phyloP scores from a whole-genome alignment of 2,113 vertebrate genomes.

The Circaetus cinerascens region DNA sequence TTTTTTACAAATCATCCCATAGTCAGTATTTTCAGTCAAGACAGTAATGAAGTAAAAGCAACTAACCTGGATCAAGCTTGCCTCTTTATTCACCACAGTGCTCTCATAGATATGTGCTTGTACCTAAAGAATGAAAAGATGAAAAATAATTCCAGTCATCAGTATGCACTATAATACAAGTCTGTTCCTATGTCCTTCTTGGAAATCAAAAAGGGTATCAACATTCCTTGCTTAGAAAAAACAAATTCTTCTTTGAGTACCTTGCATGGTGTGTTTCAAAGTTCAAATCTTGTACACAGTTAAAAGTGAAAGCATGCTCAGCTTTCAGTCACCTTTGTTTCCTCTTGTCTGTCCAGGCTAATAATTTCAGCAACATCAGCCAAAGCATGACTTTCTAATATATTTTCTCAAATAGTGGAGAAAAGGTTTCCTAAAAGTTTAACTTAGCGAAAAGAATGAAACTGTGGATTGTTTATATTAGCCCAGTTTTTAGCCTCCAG shows the following conservation, averaged over 20 bases:
- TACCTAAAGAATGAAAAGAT: slow-evolving; percentile 68
- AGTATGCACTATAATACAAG: not conserved
- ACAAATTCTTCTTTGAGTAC: not conserved
- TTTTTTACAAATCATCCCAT: not conserved
- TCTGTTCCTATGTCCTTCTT: no score
- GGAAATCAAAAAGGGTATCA: not conserved
- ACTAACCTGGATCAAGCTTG: slow-evolving; percentile 79
- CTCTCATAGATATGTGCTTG: slow-evolving; percentile 78
- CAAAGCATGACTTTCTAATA: not conserved
- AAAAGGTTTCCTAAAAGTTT: not conserved
- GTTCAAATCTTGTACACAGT: not conserved
- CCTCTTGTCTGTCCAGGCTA: not conserved
- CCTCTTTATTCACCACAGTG: slow-evolving; percentile 76
- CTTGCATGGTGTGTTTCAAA: not conserved
- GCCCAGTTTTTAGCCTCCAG: not conserved
- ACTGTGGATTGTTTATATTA: not conserved
- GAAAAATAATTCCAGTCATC: not conserved
- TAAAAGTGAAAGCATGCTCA: not conserved
- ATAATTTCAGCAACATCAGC: not conserved
- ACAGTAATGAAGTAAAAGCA: not conserved
- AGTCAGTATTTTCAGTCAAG: not conserved
- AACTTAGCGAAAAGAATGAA: not conserved
- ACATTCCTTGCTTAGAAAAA: not conserved
- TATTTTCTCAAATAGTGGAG: not conserved
- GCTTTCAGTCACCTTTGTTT: not conserved